Conservation (phyloP, 2,797 vertebrate genomes). For the Antrozous pallidus region DNA sequence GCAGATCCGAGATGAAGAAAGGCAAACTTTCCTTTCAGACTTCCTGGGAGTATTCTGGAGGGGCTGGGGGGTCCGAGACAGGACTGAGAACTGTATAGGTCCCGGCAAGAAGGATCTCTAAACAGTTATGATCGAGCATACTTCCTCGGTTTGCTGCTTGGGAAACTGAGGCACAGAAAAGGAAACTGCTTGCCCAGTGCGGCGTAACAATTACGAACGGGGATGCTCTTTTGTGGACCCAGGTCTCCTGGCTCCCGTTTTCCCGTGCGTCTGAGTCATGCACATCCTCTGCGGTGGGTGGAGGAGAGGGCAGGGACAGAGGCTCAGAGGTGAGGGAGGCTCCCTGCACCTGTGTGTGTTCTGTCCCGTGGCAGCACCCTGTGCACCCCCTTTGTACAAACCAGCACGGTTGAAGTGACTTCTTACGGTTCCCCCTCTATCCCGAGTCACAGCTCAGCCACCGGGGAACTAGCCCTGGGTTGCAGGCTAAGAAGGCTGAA, state of each 20-base stretch:
- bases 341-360: neutral
- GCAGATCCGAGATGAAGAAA: neutral
- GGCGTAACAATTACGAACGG: neutral
- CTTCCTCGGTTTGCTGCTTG: neutral
- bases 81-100: neutral
- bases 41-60: too few relatives aligned
- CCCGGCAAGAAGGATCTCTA: neutral
- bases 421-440: neutral
- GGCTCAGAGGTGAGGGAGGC: neutral
- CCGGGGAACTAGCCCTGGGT: rapidly evolving
- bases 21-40: neutral
- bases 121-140: too few relatives aligned
- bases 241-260: neutral
- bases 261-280: neutral
- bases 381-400: neutral
- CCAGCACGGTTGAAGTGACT: neutral
- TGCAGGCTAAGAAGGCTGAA: rapidly evolving
- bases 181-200: neutral
- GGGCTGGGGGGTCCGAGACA: too few relatives aligned
- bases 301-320: neutral
- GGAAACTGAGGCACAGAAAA: neutral
- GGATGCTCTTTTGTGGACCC: neutral
- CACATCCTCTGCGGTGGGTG: too few relatives aligned
- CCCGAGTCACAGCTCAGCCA: neutral
- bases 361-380: neutral